A percentile compares a stretch with the other conserved stretches of the same genome.
Evolutionary conservation across 2,113 vertebrate genomes (phyloP).

Genomic region (Scalopus aquaticus): DNA sequence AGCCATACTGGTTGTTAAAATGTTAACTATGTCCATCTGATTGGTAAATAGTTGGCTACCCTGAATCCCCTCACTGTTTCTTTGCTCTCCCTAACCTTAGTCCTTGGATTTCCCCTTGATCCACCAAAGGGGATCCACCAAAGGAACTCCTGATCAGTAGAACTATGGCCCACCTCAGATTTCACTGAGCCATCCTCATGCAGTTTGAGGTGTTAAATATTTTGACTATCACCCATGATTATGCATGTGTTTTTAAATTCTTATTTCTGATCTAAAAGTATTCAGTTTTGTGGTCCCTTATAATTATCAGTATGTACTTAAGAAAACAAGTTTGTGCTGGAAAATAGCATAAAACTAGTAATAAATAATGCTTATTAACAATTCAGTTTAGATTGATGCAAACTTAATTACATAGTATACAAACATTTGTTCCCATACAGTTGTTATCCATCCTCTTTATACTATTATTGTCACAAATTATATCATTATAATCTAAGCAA

Average conservation of each 20-base stretch:
- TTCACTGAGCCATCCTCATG: neutral
- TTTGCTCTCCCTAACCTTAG: neutral
- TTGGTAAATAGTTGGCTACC: neutral
- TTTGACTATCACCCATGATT: neutral
- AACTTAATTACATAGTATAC: neutral
- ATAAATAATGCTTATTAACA: neutral
- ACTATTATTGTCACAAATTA: neutral
- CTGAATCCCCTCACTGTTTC: neutral
- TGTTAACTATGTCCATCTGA: neutral
- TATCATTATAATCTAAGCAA: neutral
- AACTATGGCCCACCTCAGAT: neutral
- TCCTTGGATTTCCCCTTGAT: neutral
- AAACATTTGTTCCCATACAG: neutral
- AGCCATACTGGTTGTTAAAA: neutral
- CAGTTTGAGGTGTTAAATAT: neutral
- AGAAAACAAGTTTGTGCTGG: neutral
- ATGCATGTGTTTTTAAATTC: neutral
- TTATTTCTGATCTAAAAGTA: neutral
- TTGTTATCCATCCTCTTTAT: neutral
- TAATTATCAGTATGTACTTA: neutral
- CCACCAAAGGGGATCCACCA: neutral
- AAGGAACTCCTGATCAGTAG: neutral
- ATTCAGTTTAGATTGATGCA: neutral
- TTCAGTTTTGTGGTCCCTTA: neutral
- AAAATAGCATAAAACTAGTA: neutral